phyloP scores from a whole-genome alignment of 2,113 vertebrate species.

The Mionectes macconnelli region DNA sequence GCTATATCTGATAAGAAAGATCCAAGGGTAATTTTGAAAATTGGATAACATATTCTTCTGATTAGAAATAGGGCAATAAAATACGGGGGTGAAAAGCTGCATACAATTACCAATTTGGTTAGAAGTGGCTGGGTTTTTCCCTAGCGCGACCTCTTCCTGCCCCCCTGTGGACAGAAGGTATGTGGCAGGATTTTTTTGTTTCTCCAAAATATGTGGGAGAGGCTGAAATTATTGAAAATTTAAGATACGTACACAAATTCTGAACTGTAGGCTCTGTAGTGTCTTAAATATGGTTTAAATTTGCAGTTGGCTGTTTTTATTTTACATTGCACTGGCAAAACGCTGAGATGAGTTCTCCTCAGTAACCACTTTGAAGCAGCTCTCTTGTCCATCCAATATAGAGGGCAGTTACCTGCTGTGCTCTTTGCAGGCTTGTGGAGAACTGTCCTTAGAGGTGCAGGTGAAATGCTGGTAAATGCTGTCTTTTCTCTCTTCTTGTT shows the following conservation, averaged over 20 bases:
- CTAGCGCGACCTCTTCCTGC: not conserved
- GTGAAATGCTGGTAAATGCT: not conserved
- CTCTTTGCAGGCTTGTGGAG: not conserved
- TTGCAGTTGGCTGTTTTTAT: not conserved
- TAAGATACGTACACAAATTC: not conserved
- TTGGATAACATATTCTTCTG: not conserved
- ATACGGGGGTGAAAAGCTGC: not conserved
- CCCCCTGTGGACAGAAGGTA: conserved; percentile 16
- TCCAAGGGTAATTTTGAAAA: not conserved
- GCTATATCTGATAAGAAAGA: not conserved
- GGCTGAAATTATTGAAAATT: not conserved
- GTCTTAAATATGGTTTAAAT: not conserved
- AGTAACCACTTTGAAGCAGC: not conserved
- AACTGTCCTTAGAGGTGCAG: not conserved
- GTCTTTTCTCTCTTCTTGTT: not conserved
- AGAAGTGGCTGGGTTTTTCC: not conserved
- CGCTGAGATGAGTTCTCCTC: not conserved
- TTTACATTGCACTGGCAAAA: not conserved
- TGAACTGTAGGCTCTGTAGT: not conserved
- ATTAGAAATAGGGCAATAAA: not conserved
- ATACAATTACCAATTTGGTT: not conserved
- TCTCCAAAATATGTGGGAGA: not conserved
- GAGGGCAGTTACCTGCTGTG: not conserved
- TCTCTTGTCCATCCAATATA: not conserved
- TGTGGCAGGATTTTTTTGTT: not conserved